Base-by-base conservation (phyloP, 64 coral and sea anemone species). In the Montipora cactus region DNA sequence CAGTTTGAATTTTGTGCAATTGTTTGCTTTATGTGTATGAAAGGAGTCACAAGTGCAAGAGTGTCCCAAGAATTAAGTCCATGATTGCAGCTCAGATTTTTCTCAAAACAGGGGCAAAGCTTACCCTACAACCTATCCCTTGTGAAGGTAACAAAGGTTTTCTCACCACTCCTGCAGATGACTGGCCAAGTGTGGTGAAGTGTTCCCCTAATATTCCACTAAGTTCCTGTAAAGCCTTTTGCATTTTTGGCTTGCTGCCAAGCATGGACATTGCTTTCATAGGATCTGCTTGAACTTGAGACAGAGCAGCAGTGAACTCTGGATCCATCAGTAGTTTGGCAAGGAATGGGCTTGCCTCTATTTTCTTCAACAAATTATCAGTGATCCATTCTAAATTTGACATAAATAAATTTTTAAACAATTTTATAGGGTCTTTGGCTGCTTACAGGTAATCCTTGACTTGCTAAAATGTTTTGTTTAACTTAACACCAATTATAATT, bases 301-400 rank as follows among this genome's bases (percentile, higher is more conserved):
- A 79, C 28, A 95, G 79, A 70, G 89, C 89, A 46, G 76, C 88
- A 12, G 89, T 91, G 67, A 95, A 95, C 71, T 83, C 79, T 50
- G 94, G 94, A 23, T 95, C 89, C 89, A 88, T 95, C 23, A 95
- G 84, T 64, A 79, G 64, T 7, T 95, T 95, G 4, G 83, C 64
- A 12, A 95, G 67, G 48, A 82, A 80, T 74, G 94, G 94, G 20
- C 92, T 92, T 57, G 69, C 53, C 67, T 95, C 81, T 68, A 95
- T 87, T 92, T 92, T 95, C 82, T 95, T 92, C 49, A 95, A 66
- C 4, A 95, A 48, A 47, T 95, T 89, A 8, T 68, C 89, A 25
- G 89, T 92, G 13, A 95, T 92, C 94, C 94, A 95, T 1, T 92
- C 94, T 89, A 59, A 28, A 59, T 7, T 77, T 92, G 8, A 53